Conservation (phyloP, 2,888 invertebrate genomes). For the Drosophila eohydei region DNA sequence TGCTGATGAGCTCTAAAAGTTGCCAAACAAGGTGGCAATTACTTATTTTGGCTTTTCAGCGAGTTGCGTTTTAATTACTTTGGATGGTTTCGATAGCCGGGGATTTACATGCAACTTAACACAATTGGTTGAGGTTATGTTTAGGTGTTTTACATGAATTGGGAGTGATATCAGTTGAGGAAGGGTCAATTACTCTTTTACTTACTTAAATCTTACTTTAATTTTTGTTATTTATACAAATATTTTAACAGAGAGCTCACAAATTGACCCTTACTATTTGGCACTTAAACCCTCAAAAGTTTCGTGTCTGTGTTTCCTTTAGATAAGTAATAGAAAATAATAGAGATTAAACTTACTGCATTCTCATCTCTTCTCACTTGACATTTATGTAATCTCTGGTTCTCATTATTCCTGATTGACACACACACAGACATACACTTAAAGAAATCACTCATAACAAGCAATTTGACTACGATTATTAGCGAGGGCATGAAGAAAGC, state of each 20-base stretch:
- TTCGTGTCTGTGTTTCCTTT: neutral
- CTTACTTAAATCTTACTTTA: neutral
- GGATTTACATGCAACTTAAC: constrained; percentile 35
- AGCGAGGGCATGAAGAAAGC: neutral
- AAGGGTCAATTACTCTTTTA: neutral
- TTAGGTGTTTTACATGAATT: constrained; percentile 6
- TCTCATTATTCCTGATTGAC: neutral
- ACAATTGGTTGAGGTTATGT: constrained; percentile 17
- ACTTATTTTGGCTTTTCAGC: constrained; percentile 67
- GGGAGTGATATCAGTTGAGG: neutral
- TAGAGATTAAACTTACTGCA: neutral
- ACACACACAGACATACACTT: neutral
- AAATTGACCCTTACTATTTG: neutral
- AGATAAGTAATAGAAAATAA: neutral
- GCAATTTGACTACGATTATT: constrained; percentile 52
- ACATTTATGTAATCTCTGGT: neutral
- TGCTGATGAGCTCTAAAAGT: constrained; percentile 71
- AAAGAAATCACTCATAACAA: constrained; percentile 3
- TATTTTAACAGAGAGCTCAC: neutral
- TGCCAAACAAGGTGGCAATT: constrained; percentile 77
- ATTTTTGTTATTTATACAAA: neutral
- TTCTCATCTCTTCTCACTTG: neutral
- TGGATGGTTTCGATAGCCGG: constrained; percentile 5
- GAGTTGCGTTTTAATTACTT: constrained; percentile 68
- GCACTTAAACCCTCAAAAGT: neutral